Evolutionary conservation across 2,888 invertebrate genomes (phyloP).

Genomic region (Asteroscopus sphinx): DNA sequence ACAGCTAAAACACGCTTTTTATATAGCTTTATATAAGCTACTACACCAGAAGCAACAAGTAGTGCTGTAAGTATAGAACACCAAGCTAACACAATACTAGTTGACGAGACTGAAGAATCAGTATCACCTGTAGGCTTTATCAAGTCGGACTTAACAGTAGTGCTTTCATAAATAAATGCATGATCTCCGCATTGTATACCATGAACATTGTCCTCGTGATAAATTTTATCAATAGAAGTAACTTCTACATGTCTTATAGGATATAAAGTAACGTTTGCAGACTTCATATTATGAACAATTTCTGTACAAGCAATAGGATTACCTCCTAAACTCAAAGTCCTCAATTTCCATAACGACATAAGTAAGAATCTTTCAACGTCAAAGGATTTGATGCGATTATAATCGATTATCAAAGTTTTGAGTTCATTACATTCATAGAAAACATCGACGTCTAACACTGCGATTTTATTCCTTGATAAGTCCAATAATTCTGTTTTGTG

Average conservation of each 20-base stretch:
- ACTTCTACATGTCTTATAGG: conserved; percentile 68
- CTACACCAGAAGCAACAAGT: conserved; percentile 45
- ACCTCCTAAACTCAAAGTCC: conserved; percentile 78
- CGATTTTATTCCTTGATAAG: conserved; percentile 77
- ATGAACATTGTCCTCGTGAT: conserved; percentile 83
- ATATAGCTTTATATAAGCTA: conserved; percentile 49
- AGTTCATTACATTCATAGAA: conserved; percentile 81
- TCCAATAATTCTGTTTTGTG: conserved; percentile 76
- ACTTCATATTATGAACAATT: conserved; percentile 72
- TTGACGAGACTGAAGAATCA: conserved; percentile 29
- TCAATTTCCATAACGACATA: conserved; percentile 69
- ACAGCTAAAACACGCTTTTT: conserved; percentile 47
- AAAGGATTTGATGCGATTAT: conserved; percentile 75
- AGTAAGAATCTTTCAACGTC: conserved; percentile 74
- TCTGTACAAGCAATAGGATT: conserved; percentile 81
- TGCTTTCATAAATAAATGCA: conserved; percentile 30
- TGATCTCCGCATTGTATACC: conserved; percentile 80
- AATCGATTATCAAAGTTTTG: conserved; percentile 77
- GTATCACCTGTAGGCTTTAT: neutral
- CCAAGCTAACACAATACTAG: conserved; percentile 56
- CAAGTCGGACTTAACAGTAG: conserved; percentile 9
- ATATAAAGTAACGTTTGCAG: conserved; percentile 60
- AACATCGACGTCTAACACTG: conserved; percentile 73
- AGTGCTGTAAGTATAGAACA: conserved; percentile 61
- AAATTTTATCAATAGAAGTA: conserved; percentile 80